Base-by-base conservation (phyloP, 2,113 vertebrate genomes). In the Bos indicus region DNA sequence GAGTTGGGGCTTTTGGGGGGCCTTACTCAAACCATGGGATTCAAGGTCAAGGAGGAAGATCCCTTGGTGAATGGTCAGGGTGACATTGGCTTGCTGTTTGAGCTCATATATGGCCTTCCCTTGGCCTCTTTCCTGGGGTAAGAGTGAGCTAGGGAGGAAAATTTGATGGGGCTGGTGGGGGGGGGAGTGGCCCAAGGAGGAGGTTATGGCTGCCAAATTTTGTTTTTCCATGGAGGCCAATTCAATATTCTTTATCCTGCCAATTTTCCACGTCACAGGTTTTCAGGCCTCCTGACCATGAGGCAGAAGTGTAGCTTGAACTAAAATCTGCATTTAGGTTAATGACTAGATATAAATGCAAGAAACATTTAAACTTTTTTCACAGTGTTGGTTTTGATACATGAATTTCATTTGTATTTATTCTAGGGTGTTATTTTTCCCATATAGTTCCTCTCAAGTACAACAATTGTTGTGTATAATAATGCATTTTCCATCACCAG, bases 311-410 rank as follows among this genome's bases (percentile, higher is more conserved):
- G 91, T 97, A 93, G 98, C 97, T 96, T 97, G 91, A 96, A 96
- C 97, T 97, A 91, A 98, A 98, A 98, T 98, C 97, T 98, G 98
- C 98, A 98, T 98, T 98, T 98, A 98, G 97, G 98, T 98, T 98
- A 98, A 98, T 98, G 97, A 98, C 97, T 98, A 98, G 97, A 98
- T 98, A 98, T 98, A 98, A 98, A 98, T 98, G 98, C 98, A 98
- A 97, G 97, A 98, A 98, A 98, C 96, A 98, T 98, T 98, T 98
- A 98, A 98, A 98, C 97, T 97, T 98, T 97, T 98, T 98, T 98
- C 98, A 98, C 98, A 98, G 95, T 98, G 96, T 95, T 98, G 98
- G 97, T 98, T 98, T 98, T 98, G 98, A 98, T 98, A 98, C 97
- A 98, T 97, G 98, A 98, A 98, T 98, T 98, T 98, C 98, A 98